Conservation (phyloP, 2,797 vertebrate genomes). For the Labroides dimidiatus region DNA sequence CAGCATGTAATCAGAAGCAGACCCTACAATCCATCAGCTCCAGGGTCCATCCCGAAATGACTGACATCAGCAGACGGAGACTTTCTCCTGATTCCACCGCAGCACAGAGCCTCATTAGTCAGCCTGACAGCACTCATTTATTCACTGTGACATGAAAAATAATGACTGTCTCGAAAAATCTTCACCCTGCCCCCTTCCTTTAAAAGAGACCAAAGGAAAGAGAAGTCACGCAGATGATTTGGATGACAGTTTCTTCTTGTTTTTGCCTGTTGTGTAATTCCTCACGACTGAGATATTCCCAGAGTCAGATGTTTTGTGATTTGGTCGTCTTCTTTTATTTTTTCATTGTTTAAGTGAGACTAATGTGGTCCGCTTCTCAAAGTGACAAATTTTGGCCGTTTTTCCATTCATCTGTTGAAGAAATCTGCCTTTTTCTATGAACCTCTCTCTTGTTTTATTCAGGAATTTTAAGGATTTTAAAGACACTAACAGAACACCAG, state of each 20-base stretch:
- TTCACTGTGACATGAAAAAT: slow-evolving; percentile 62
- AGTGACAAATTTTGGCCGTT: too few species aligned
- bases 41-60: slow-evolving; percentile 52
- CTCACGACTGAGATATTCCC: slow-evolving; percentile 16
- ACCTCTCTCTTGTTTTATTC: too few species aligned
- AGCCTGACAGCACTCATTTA: slow-evolving; percentile 73
- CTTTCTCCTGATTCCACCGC: slow-evolving; percentile 73
- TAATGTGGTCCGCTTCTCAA: slow-evolving; percentile 5
- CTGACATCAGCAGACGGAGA: slow-evolving; percentile 58
- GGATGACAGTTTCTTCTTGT: slow-evolving; percentile 37
- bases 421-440: too few species aligned
- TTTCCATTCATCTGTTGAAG: too few species aligned
- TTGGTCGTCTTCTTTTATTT: slow-evolving; percentile 30
- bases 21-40: slow-evolving; percentile 65
- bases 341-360: slow-evolving; percentile 6
- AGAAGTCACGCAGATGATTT: slow-evolving; percentile 49
- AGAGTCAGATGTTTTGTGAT: slow-evolving; percentile 11
- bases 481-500: too few species aligned
- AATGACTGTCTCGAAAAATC: slow-evolving; percentile 68
- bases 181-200: slow-evolving; percentile 7
- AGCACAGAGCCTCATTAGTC: slow-evolving; percentile 73
- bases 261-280: slow-evolving; percentile 47
- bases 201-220: slow-evolving; percentile 42
- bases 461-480: too few species aligned
- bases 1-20: slow-evolving; percentile 79